Evolutionary conservation across 2,113 vertebrate genomes (phyloP).

Genomic region (Ptilonorhynchus violaceus): DNA sequence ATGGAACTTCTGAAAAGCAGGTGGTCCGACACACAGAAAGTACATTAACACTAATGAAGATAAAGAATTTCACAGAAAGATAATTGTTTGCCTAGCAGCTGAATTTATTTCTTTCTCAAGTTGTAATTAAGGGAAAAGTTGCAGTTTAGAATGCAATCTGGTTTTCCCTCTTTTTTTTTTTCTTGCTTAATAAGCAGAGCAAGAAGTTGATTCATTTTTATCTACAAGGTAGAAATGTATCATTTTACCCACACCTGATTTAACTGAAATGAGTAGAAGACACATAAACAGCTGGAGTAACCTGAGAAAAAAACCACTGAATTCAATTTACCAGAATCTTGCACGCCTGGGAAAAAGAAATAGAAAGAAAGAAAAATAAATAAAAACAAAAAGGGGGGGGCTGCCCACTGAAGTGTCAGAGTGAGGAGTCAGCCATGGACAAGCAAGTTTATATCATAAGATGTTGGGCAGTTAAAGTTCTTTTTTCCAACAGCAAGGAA

Average conservation of each 20-base stretch:
- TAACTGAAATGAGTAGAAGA: not conserved
- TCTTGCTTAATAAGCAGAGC: not conserved
- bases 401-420: not conserved
- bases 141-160: not conserved
- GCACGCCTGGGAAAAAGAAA: not conserved
- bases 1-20: conserved; percentile 5
- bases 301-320: not conserved
- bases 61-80: conserved; percentile 47
- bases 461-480: not conserved
- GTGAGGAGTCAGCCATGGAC: not conserved
- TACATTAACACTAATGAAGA: conserved; percentile 42
- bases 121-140: conserved; percentile 49
- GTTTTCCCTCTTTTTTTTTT: not conserved
- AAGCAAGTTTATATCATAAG: not conserved
- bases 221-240: not conserved
- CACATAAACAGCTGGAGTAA: conserved; percentile 4
- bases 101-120: conserved; percentile 13
- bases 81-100: conserved; percentile 49
- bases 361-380: not conserved
- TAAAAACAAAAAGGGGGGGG: not conserved
- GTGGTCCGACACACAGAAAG: conserved; percentile 2
- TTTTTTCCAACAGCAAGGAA: not conserved
- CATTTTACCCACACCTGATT: not conserved
- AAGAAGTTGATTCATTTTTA: conserved; percentile 18
- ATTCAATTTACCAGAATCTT: not conserved